Conservation (phyloP, 2,888 invertebrate species). For the Pachydiplax longipennis region DNA sequence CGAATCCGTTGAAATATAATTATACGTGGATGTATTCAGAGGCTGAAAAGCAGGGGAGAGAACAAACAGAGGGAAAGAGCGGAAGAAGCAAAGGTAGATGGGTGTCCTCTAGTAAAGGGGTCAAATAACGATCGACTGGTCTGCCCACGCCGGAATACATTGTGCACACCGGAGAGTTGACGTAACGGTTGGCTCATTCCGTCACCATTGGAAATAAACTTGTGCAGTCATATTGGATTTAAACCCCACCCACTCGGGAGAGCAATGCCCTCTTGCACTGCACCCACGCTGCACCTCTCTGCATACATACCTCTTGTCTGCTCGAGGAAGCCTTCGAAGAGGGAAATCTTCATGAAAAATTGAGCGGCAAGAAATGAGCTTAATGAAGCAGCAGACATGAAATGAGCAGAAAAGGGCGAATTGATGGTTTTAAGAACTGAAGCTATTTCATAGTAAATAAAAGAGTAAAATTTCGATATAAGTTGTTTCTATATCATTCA, state of each 20-base stretch:
- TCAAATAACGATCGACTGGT: neutral
- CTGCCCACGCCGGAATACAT: neutral
- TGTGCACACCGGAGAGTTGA: neutral
- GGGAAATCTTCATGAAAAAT: neutral
- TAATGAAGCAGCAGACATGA: neutral
- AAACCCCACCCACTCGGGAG: neutral
- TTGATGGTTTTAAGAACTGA: too few relatives aligned
- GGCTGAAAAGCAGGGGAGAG: too few relatives aligned
- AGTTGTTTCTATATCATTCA: too few relatives aligned
- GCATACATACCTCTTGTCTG: neutral
- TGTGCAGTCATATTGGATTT: neutral
- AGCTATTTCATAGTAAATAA: too few relatives aligned
- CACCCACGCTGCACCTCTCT: neutral
- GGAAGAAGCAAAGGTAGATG: neutral
- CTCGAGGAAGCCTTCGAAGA: neutral
- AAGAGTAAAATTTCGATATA: too few relatives aligned
- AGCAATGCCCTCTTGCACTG: neutral
- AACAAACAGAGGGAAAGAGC: too few relatives aligned
- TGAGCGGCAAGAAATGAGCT: neutral
- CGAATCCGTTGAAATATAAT: too few relatives aligned
- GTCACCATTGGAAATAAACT: neutral
- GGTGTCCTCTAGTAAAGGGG: neutral
- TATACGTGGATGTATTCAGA: too few relatives aligned
- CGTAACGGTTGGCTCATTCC: neutral
- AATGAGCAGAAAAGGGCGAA: neutral